phyloP scores from a whole-genome alignment of 2,797 vertebrate genomes.

The Cryptoblepharus egeriae region DNA sequence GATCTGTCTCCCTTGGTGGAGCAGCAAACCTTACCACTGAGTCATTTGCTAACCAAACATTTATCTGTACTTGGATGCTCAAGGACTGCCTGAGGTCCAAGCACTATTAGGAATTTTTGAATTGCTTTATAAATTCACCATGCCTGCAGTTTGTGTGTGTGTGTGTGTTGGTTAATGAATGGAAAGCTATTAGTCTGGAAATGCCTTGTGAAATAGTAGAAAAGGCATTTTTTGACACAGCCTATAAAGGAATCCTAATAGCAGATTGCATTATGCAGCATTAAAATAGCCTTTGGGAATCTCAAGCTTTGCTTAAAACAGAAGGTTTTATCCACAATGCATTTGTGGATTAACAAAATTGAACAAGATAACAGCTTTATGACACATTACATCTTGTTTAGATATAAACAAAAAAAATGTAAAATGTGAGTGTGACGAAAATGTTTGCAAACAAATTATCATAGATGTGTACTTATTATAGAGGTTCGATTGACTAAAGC shows the following conservation, averaged over 20 bases:
- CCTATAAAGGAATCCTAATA: slow-evolving; percentile 12
- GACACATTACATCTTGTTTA: neutral
- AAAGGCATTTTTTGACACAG: neutral
- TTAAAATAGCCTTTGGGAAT: slow-evolving; percentile 7
- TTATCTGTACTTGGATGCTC: slow-evolving; percentile 26
- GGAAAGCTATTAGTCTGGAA: slow-evolving; percentile 20
- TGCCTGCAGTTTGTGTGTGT: neutral
- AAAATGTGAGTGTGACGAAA: neutral
- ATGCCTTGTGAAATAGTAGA: neutral
- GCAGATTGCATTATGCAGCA: neutral
- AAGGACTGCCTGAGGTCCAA: slow-evolving; percentile 35
- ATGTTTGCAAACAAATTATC: neutral
- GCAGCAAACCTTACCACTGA: slow-evolving; percentile 9
- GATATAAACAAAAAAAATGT: neutral
- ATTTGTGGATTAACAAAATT: neutral
- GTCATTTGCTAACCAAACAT: slow-evolving; percentile 40
- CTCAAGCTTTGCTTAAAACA: neutral
- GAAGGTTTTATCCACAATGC: neutral
- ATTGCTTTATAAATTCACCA: slow-evolving; percentile 17
- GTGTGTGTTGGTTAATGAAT: slow-evolving; percentile 30
- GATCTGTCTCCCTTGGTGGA: neutral
- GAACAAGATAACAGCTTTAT: neutral
- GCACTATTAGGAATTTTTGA: slow-evolving; percentile 14
- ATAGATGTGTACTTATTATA: neutral
- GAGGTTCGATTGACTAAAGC: neutral